Base-by-base conservation (phyloP, 1,140 invertebrate genomes). In the Glossosoma conforme region DNA sequence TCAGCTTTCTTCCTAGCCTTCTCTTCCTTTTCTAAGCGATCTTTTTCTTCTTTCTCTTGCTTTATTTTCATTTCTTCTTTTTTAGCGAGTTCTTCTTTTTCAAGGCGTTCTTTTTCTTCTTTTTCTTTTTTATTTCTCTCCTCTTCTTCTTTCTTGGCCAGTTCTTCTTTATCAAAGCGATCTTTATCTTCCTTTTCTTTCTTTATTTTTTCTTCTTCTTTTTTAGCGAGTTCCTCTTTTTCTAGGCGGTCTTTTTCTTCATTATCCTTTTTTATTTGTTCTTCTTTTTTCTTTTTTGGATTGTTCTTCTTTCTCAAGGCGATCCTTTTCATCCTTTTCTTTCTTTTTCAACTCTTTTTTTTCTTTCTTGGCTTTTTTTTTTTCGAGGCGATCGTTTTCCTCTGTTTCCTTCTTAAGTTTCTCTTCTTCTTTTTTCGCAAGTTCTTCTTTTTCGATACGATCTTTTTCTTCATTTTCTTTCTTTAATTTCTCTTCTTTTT, bases 321-420 rank as follows among this genome's bases (percentile, higher is more conserved):
- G n/a, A n/a, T n/a, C n/a, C 24, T 38, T 44, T 52, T 45, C 41
- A 13, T 5, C 33, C 30, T 43, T 18, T 32, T 20, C 20, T n/a
- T 13, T 56, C 10, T 64, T 57, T n/a, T 64, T 56, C 1, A 62
- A 60, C 11, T 61, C 55, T 24, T 66, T 63, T 37, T 61, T 59
- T 53, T 71, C 62, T 52, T 52, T 25, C 21, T 30, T 33, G 5
- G 15, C 11, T 36, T 17, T 46, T 3, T n/a, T 42, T 21, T 37
- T 22, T 40, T 22, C 42, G 2, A 22, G 11, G 21, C 21, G n/a
- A 6, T 6, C 13, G 19, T 25, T n/a, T 30, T 41, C 24, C 28
- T 35, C n/a, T 18, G 54, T 40, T 1, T 24, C 15, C 11, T 37
- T 37, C 15, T 37, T n/a, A n/a, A n/a, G n/a, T n/a, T n/a, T n/a